Conservation (phyloP, 2,888 invertebrate genomes). For the Trisateles emortualis region DNA sequence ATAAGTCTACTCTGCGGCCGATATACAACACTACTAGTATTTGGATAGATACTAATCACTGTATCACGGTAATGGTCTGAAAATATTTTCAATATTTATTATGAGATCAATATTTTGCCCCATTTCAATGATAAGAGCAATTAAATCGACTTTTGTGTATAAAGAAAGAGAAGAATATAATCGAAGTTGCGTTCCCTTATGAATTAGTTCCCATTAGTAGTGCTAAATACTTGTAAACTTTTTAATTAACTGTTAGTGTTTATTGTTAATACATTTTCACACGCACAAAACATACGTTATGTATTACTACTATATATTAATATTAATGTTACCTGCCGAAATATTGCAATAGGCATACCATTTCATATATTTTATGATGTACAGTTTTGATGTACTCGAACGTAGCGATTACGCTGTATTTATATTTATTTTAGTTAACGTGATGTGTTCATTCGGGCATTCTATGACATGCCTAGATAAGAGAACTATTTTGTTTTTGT, state of each 20-base stretch:
- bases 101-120: no score
- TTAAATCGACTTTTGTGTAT: no score
- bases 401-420: conserved; percentile 40
- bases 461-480: conserved; percentile 66
- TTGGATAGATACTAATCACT: no score
- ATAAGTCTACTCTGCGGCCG: no score
- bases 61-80: no score
- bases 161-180: conserved; percentile 4
- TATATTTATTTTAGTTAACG: conserved; percentile 61
- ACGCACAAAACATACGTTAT: conserved; percentile 51
- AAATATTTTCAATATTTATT: no score
- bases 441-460: conserved; percentile 68
- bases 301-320: conserved; percentile 26
- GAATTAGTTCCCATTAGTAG: conserved; percentile 24
- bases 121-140: no score
- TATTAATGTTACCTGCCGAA: conserved; percentile 55
- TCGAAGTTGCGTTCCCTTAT: conserved; percentile 18
- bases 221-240: conserved; percentile 19
- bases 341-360: conserved; percentile 48
- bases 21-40: no score
- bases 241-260: conserved; percentile 31
- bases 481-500: conserved; percentile 47
- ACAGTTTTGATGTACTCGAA: conserved; percentile 42
- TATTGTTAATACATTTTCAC: conserved; percentile 42
- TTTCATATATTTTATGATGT: conserved; percentile 47